Conservation (phyloP, 1,140 invertebrate species). For the Diabrotica virgifera region DNA sequence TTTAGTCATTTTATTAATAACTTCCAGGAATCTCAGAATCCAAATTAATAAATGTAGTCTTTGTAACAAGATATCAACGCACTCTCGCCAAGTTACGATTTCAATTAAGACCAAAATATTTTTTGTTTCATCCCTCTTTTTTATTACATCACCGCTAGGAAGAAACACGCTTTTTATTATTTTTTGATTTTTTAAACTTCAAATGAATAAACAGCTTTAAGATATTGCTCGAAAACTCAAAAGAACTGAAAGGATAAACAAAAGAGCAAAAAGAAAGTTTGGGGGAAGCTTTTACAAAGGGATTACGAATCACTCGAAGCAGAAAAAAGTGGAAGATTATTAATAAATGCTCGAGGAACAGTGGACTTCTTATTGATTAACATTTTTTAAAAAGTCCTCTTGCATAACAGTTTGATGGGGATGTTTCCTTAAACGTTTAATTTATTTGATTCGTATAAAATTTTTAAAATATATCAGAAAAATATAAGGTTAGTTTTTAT, state of each 20-base stretch:
- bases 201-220: constrained; percentile 3
- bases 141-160: neutral
- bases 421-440: no score
- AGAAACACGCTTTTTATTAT: neutral
- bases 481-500: no score
- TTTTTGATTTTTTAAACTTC: neutral
- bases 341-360: neutral
- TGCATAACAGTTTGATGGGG: no score
- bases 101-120: neutral
- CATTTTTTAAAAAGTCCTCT: no score
- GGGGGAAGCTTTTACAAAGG: neutral
- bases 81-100: neutral
- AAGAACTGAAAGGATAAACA: constrained; percentile 1
- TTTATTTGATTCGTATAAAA: no score
- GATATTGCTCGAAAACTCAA: neutral
- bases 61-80: no score
- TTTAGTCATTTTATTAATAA: no score
- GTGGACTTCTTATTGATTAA: neutral
- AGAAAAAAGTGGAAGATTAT: neutral
- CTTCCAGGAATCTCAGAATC: no score
- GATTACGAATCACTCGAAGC: neutral
- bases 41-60: no score
- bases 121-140: neutral
- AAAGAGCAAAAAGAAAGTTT: neutral
- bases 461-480: no score